Evolutionary conservation across 2,888 invertebrate species (phyloP).

Genomic region (Cyaniris semiargus): DNA sequence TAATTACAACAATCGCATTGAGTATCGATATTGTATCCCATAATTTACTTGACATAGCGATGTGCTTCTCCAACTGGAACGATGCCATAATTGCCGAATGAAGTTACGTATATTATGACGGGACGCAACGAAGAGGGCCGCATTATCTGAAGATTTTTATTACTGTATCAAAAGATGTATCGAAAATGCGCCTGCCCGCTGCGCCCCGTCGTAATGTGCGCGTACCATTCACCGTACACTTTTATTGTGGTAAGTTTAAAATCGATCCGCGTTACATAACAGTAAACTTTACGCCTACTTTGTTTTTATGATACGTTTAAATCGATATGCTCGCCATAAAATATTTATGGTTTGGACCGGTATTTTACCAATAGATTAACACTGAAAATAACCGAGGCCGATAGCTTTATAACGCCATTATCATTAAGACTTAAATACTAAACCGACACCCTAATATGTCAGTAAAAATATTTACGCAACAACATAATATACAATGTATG

Average conservation of each 20-base stretch:
- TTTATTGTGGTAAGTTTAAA: slow-evolving; percentile 21
- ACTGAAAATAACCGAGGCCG: background rate
- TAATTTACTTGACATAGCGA: slow-evolving; percentile 63
- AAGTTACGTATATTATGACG: slow-evolving; percentile 31
- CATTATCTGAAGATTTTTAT: background rate
- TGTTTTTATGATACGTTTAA: slow-evolving; percentile 15
- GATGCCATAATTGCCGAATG: slow-evolving; percentile 56
- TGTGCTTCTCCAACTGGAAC: slow-evolving; percentile 61
- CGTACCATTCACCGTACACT: slow-evolving; percentile 8
- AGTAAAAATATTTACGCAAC: too few relatives aligned
- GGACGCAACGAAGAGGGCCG: background rate
- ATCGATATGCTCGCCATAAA: slow-evolving; percentile 24
- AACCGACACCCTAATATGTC: too few relatives aligned
- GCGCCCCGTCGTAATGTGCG: background rate
- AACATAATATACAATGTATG: too few relatives aligned
- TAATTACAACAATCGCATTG: background rate
- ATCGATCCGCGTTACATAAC: background rate
- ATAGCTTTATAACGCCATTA: background rate
- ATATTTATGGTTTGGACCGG: slow-evolving; percentile 5
- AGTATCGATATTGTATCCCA: slow-evolving; percentile 34
- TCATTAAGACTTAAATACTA: background rate
- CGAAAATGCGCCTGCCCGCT: background rate
- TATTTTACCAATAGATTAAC: slow-evolving; percentile 5
- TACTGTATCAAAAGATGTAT: too few relatives aligned
- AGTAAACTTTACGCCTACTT: slow-evolving; percentile 22